Conservation (phyloP, 2,113 vertebrate genomes). For the Litocranius walleri region DNA sequence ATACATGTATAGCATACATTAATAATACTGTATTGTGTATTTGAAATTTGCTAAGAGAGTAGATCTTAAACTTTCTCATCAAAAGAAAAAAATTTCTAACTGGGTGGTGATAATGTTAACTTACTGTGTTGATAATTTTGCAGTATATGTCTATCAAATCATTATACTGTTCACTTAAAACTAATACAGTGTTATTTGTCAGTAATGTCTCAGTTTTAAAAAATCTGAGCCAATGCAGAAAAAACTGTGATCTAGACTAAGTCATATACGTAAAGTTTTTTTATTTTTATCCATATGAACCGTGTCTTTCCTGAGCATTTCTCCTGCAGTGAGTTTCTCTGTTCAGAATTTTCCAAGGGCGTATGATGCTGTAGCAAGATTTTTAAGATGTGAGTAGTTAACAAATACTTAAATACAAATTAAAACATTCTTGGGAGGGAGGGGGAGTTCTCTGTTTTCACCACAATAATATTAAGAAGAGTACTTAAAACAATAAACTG, state of each 20-base stretch:
- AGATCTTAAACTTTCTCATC: not conserved
- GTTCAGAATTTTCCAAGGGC: not conserved
- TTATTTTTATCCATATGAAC: not conserved
- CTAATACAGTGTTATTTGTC: not conserved
- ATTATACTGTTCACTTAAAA: not conserved
- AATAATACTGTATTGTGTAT: not conserved
- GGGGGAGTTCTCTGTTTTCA: not conserved
- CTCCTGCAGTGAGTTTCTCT: not conserved
- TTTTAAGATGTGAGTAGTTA: not conserved
- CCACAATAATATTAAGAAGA: not conserved
- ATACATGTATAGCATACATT: not conserved
- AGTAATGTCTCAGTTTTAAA: not conserved
- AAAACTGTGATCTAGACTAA: constrained; percentile 12
- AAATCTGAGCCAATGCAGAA: not conserved
- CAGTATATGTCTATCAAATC: not conserved
- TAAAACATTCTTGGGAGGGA: not conserved
- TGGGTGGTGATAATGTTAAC: not conserved
- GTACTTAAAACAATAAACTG: not conserved
- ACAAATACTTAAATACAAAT: not conserved
- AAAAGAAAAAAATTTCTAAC: not conserved
- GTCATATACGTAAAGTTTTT: not conserved
- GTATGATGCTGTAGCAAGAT: not conserved
- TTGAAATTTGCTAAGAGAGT: not conserved
- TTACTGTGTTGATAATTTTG: not conserved
- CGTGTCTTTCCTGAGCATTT: not conserved